These are phyloP conservation scores for Abscondita cerata DNA, from an alignment of 2,888 invertebrate genomes.

Conservation along the genomic window DNA sequence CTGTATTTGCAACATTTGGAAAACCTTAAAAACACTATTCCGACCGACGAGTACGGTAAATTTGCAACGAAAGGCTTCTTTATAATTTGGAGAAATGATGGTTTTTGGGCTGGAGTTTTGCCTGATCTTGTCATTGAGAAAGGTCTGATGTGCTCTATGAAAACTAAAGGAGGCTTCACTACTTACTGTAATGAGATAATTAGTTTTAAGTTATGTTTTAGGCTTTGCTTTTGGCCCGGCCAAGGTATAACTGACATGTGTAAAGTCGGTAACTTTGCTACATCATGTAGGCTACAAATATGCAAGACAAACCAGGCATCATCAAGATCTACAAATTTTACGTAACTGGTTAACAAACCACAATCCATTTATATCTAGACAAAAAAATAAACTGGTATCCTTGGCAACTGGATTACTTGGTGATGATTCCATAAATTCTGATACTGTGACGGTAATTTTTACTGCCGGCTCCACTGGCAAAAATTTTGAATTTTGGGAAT, in stretches of 20 bases:
- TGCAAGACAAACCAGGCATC: neutral
- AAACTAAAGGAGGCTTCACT: neutral
- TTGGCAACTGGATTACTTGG: neutral
- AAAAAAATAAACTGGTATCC: neutral
- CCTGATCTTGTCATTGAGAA: neutral
- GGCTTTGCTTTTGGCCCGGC: too few relatives aligned
- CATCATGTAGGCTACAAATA: neutral
- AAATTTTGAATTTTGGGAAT: too few relatives aligned
- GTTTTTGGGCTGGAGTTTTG: neutral
- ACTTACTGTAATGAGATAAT: neutral
- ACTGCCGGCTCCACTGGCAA: too few relatives aligned
- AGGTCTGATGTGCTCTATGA: neutral
- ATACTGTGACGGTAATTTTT: too few relatives aligned
- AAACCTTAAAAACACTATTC: too few relatives aligned
- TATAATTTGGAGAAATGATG: too few relatives aligned
- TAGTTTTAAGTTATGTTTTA: too few relatives aligned
- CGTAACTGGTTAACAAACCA: neutral
- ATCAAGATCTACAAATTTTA: neutral
- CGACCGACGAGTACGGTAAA: too few relatives aligned
- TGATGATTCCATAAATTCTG: slow-evolving; percentile 1
- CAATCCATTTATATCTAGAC: neutral
- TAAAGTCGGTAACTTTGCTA: too few relatives aligned
- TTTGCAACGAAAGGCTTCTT: too few relatives aligned
- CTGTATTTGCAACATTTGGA: too few relatives aligned
- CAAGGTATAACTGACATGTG: too few relatives aligned